Percentiles rank a stretch among this genome's conserved stretches.
phyloP scores from a whole-genome alignment of 2,113 vertebrate genomes.

The Echinops telfairi region DNA sequence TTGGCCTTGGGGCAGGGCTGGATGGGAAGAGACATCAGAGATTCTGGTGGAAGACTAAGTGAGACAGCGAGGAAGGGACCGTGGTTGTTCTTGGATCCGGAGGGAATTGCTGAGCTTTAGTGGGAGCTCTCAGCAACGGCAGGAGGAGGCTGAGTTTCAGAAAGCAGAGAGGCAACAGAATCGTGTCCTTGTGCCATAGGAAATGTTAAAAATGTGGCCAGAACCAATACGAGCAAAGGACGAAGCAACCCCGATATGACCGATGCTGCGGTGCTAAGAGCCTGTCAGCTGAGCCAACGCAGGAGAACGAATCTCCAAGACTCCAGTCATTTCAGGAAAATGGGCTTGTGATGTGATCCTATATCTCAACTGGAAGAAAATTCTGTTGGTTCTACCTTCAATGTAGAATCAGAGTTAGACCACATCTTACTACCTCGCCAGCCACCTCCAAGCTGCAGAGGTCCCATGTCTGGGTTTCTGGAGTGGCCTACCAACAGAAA shows the following conservation, averaged over 20 bases:
- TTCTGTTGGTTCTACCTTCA: background rate
- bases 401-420: background rate
- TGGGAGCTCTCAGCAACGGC: background rate
- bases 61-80: background rate
- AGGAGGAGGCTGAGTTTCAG: conserved; percentile 10
- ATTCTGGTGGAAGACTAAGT: background rate
- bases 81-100: background rate
- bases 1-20: background rate
- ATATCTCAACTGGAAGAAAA: background rate
- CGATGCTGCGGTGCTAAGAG: background rate
- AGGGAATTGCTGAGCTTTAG: background rate
- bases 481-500: background rate
- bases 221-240: background rate
- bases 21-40: conserved; percentile 5
- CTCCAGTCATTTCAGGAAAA: background rate
- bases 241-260: background rate
- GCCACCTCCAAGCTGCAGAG: background rate
- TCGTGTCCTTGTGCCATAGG: background rate
- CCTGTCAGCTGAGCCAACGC: background rate
- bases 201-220: background rate
- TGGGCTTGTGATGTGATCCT: background rate
- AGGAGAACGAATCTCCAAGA: background rate
- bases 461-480: background rate
- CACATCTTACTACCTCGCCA: background rate
- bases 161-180: conserved; percentile 47